Conservation (phyloP, 2,113 vertebrate genomes). For the Pollimyrus isidori region DNA sequence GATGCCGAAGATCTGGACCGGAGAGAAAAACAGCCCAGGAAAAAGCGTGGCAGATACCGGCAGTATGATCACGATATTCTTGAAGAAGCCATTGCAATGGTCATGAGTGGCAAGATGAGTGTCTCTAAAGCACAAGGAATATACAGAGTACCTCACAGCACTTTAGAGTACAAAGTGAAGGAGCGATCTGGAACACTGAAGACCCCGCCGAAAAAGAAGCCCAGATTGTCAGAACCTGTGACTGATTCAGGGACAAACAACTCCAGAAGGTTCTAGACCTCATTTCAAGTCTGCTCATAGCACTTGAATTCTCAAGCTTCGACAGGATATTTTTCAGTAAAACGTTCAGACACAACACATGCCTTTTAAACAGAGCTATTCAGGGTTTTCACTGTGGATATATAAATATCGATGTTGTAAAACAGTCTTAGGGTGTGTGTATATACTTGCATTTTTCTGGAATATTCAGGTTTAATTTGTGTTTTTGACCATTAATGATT, state of each 20-base stretch:
- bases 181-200: conserved; percentile 96
- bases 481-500: conserved; percentile 64
- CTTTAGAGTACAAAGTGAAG: conserved; percentile 99
- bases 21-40: conserved; percentile 92
- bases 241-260: conserved; percentile 90
- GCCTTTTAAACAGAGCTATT: conserved; percentile 86
- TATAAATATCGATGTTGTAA: conserved; percentile 44
- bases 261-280: conserved; percentile 84
- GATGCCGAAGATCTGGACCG: conserved; percentile 80
- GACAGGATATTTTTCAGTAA: conserved; percentile 73
- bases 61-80: conserved; percentile 96
- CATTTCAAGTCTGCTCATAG: conserved; percentile 53
- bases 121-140: conserved; percentile 98
- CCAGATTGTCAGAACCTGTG: conserved; percentile 76
- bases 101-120: conserved; percentile 95
- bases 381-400: conserved; percentile 97
- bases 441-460: conserved; percentile 41
- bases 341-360: conserved; percentile 87
- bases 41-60: conserved; percentile 94
- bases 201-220: conserved; percentile 96
- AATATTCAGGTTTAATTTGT: conserved; percentile 84
- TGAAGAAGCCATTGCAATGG: conserved; percentile 97
- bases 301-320: conserved; percentile 61
- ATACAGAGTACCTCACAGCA: conserved; percentile 98
- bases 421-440: conserved; percentile 35